Evolutionary conservation across 2,797 vertebrate species (phyloP).

Genomic region (Oceanodroma leucorhoa): DNA sequence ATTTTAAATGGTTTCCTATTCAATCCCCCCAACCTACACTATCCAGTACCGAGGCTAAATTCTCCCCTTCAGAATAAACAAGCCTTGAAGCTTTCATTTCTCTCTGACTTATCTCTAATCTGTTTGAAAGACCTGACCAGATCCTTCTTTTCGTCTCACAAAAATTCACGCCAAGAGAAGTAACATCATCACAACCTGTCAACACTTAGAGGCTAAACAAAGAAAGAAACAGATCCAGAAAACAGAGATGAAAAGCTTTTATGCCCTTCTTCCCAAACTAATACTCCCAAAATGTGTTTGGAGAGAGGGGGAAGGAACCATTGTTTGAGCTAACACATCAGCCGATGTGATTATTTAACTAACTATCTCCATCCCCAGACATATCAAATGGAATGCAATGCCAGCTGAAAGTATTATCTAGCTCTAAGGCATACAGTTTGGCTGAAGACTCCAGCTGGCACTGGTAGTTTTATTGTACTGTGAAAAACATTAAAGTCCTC

Average conservation of each 20-base stretch:
- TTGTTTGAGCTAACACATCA: slow-evolving; percentile 36
- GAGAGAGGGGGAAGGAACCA: not conserved
- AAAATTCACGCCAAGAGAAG: slow-evolving; percentile 37
- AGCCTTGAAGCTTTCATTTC: slow-evolving; percentile 5
- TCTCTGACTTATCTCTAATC: slow-evolving; percentile 46
- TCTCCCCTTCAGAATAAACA: slow-evolving; percentile 14
- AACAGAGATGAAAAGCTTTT: slow-evolving; percentile 9
- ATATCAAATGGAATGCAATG: slow-evolving; percentile 47
- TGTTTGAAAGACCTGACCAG: slow-evolving; percentile 37
- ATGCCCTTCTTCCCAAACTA: slow-evolving; percentile 30
- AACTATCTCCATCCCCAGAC: slow-evolving; percentile 63
- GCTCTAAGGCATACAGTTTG: slow-evolving; percentile 38
- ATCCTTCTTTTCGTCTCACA: slow-evolving; percentile 30
- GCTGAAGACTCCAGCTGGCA: slow-evolving; percentile 44
- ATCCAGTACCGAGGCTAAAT: not conserved
- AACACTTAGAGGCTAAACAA: slow-evolving; percentile 43
- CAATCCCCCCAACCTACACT: not conserved
- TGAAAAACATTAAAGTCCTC: slow-evolving; percentile 48
- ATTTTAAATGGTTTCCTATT: not conserved
- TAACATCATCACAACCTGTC: slow-evolving; percentile 16
- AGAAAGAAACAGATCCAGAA: slow-evolving; percentile 36
- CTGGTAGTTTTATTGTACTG: slow-evolving; percentile 34
- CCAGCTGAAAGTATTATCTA: slow-evolving; percentile 62
- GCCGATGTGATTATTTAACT: slow-evolving; percentile 28
- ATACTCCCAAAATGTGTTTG: slow-evolving; percentile 12